phyloP scores from a whole-genome alignment of 1,140 invertebrate species.

The Zaprionus capensis region DNA sequence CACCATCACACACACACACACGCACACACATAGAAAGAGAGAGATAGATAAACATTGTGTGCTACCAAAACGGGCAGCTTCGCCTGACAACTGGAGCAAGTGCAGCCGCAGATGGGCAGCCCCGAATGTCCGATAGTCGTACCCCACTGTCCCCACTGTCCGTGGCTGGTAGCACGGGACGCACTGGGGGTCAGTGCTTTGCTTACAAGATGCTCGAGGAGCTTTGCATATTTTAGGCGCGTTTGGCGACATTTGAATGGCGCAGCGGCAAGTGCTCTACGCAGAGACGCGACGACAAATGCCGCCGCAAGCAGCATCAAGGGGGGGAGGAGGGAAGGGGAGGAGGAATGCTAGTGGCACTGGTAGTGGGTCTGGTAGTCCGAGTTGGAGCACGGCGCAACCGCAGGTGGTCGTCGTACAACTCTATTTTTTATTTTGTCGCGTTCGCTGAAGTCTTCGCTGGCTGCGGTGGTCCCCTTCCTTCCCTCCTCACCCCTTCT shows the following conservation, averaged over 20 bases:
- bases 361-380: conserved; percentile 12
- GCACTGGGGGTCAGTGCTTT: conserved; percentile 70
- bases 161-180: conserved; percentile 1
- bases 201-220: conserved; percentile 78
- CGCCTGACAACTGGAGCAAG: conserved; percentile 60
- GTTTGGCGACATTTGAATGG: conserved; percentile 75
- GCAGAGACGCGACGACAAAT: conserved; percentile 66
- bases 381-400: conserved; percentile 42
- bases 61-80: conserved; percentile 38
- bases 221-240: conserved; percentile 80
- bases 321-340: not conserved
- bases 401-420: conserved; percentile 81
- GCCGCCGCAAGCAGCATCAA: conserved; percentile 18
- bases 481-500: not conserved
- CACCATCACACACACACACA: conserved; percentile 44
- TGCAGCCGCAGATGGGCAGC: conserved; percentile 25
- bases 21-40: not conserved
- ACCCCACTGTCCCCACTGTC: not conserved
- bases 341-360: not conserved
- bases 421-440: conserved; percentile 83
- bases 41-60: conserved; percentile 9
- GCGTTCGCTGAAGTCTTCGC: conserved; percentile 74
- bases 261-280: conserved; percentile 63
- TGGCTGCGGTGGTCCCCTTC: conserved; percentile 38
- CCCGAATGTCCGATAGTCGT: not conserved